phyloP scores from a whole-genome alignment of 2,888 invertebrate genomes.

The Asteroscopus sphinx region DNA sequence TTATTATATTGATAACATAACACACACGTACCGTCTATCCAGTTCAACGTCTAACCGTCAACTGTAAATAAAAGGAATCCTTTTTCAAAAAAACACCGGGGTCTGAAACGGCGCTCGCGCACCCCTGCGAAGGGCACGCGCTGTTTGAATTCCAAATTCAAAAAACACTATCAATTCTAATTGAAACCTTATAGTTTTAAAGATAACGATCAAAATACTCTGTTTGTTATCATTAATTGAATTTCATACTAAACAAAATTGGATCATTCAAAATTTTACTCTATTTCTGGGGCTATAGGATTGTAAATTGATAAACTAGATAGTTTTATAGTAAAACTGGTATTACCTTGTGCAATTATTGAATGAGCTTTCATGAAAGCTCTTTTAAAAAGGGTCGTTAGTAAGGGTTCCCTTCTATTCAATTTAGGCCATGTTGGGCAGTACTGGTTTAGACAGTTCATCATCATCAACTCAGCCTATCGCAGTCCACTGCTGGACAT shows the following conservation, averaged over 20 bases:
- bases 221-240: slow-evolving; percentile 1
- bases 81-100: slow-evolving; percentile 74
- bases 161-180: background rate
- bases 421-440: background rate
- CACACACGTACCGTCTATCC: slow-evolving; percentile 64
- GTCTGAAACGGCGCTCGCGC: slow-evolving; percentile 84
- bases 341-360: slow-evolving; percentile 72
- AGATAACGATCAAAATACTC: background rate
- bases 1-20: slow-evolving; percentile 32
- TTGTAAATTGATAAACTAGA: slow-evolving; percentile 31
- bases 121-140: slow-evolving; percentile 85
- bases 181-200: background rate
- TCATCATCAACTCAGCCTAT: no score
- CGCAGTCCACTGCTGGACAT: no score
- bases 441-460: no score
- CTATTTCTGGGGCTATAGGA: rapidly evolving
- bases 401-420: slow-evolving; percentile 34
- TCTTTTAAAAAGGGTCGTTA: slow-evolving; percentile 35
- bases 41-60: slow-evolving; percentile 76
- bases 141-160: slow-evolving; percentile 55
- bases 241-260: slow-evolving; percentile 8
- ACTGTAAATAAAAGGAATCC: slow-evolving; percentile 74
- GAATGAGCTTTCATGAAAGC: slow-evolving; percentile 66
- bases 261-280: slow-evolving; percentile 22
- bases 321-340: slow-evolving; percentile 33